Percentiles rank a stretch among this genome's conserved stretches.
Conservation (phyloP, 2,888 invertebrate genomes). For the Crepidodera aurea region DNA sequence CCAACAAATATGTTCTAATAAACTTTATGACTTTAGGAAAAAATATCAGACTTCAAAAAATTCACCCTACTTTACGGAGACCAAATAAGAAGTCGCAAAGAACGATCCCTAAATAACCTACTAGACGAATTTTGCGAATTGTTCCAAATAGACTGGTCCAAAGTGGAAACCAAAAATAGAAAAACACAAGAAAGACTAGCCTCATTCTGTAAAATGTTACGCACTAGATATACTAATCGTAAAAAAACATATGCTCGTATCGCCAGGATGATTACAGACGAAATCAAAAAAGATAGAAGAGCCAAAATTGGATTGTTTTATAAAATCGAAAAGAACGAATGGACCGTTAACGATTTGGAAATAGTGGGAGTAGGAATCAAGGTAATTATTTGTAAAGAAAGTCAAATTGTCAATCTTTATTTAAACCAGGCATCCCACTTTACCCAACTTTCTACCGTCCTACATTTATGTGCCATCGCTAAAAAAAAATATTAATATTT, state of each 20-base stretch:
- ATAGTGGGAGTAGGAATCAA: constrained; percentile 29
- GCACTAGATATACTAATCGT: neutral
- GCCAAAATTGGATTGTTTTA: constrained; percentile 5
- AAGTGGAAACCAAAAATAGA: constrained; percentile 8
- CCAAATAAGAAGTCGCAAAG: constrained; percentile 11
- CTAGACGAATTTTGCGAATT: constrained; percentile 9
- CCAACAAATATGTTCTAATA: too few species aligned
- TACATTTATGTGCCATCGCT: too few species aligned
- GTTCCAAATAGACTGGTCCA: constrained; percentile 12
- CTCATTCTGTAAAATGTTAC: constrained; percentile 5
- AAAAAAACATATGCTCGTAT: constrained; percentile 5
- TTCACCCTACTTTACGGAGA: constrained; percentile 29
- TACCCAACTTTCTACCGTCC: too few species aligned
- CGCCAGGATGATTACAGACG: constrained; percentile 6
- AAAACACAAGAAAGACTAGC: constrained; percentile 3
- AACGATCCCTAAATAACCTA: constrained; percentile 9
- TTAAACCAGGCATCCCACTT: too few species aligned
- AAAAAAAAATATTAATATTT: too few species aligned
- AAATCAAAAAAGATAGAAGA: constrained; percentile 13
- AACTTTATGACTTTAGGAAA: constrained; percentile 34
- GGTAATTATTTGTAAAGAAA: too few species aligned
- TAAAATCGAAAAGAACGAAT: constrained; percentile 33
- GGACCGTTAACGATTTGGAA: constrained; percentile 37
- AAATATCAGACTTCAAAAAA: constrained; percentile 39
- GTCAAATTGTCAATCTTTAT: too few species aligned